phyloP scores from a whole-genome alignment of 23 tunicate genomes.

The Trididemnum nubilum region DNA sequence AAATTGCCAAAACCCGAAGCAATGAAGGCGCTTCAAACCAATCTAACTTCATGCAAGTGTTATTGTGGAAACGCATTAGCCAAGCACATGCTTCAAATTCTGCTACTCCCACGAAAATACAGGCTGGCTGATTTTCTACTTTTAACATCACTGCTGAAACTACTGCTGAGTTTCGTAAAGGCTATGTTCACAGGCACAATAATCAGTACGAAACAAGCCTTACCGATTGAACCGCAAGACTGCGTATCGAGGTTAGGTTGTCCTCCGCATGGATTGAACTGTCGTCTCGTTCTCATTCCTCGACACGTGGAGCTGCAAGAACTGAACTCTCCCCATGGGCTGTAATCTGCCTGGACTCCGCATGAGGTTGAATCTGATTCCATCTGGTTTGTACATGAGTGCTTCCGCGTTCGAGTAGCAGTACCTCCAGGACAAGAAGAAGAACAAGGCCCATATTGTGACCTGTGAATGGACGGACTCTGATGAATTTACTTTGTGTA shows the following conservation, averaged over 20 bases:
- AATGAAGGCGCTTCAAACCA: no score
- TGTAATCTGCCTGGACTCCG: slow-evolving; percentile 58
- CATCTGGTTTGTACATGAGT: slow-evolving; percentile 48
- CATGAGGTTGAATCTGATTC: slow-evolving; percentile 46
- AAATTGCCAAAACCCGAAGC: no score
- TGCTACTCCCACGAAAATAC: no score
- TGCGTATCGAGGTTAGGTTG: slow-evolving; percentile 38
- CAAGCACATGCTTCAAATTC: no score
- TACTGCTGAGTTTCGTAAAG: no score
- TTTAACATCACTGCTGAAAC: no score
- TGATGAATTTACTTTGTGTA: no score
- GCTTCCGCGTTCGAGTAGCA: slow-evolving; percentile 60
- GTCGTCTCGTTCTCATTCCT: slow-evolving; percentile 52
- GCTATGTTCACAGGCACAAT: not conserved
- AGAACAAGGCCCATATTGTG: slow-evolving; percentile 53
- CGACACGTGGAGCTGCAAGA: slow-evolving; percentile 75
- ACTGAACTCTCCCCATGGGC: slow-evolving; percentile 67
- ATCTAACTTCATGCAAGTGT: no score
- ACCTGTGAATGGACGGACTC: not conserved
- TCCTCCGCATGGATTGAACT: slow-evolving; percentile 54
- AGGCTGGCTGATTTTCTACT: no score
- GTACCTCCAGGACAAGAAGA: slow-evolving; percentile 81
- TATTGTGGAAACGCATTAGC: no score
- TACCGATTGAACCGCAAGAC: slow-evolving; percentile 75
- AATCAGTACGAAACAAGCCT: not conserved